A percentile compares a stretch with the other conserved stretches of the same genome.
Conservation (phyloP, 2,888 invertebrate species). For the Coronaproctus castanopsis region DNA sequence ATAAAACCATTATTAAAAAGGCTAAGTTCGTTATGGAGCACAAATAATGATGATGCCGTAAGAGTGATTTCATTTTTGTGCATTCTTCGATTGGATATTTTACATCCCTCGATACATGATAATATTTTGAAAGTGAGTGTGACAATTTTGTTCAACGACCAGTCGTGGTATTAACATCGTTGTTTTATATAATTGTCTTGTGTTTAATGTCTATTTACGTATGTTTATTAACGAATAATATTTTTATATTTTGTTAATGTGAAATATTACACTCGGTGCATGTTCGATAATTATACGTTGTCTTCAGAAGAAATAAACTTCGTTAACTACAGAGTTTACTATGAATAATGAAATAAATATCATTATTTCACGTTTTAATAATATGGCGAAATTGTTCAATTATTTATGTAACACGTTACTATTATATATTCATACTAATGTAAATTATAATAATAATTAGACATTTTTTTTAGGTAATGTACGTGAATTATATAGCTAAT, state of each 20-base stretch:
- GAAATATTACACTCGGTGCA: no score
- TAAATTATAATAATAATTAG: not conserved
- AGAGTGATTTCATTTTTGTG: constrained; percentile 72
- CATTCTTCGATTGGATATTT: constrained; percentile 56
- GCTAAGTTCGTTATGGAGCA: constrained; percentile 60
- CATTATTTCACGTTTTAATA: no score
- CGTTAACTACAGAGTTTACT: no score
- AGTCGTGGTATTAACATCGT: not conserved
- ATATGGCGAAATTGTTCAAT: not conserved
- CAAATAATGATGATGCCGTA: constrained; percentile 61
- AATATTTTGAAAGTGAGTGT: constrained; percentile 45
- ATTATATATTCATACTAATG: not conserved
- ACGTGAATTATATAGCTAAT: constrained; percentile 78
- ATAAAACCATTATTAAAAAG: constrained; percentile 55
- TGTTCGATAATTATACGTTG: no score
- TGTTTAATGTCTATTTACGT: not conserved
- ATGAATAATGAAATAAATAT: no score
- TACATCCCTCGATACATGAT: constrained; percentile 43
- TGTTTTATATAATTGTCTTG: not conserved
- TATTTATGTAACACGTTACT: not conserved
- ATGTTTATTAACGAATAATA: no score
- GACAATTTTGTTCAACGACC: not conserved
- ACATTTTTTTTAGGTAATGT: constrained; percentile 45
- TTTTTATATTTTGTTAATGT: no score
- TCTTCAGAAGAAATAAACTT: no score